Evolutionary conservation across 2,113 vertebrate species (phyloP).

Genomic region (Ivindomyrus marchei): DNA sequence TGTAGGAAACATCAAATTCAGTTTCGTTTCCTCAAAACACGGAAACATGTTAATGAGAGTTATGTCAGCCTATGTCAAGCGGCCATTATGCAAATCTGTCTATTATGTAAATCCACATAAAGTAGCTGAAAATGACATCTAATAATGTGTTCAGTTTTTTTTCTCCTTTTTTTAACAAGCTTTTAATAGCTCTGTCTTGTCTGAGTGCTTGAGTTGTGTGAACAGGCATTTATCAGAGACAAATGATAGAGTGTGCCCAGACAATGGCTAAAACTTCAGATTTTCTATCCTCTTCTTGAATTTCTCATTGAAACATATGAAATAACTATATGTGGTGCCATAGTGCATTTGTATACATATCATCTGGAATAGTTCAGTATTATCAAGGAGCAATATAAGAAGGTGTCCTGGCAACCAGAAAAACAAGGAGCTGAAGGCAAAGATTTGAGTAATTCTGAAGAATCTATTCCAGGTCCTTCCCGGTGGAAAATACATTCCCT

Average conservation of each 20-base stretch:
- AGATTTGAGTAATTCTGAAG: not conserved
- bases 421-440: not conserved
- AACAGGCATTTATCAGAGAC: constrained; percentile 2
- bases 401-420: not conserved
- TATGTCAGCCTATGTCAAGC: constrained; percentile 42
- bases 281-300: not conserved
- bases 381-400: not conserved
- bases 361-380: not conserved
- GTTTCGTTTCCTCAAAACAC: constrained; percentile 24
- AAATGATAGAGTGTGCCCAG: not conserved
- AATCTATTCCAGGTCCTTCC: not conserved
- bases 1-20: constrained; percentile 30
- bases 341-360: not conserved
- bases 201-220: not conserved
- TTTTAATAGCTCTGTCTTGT: not conserved
- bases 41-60: constrained; percentile 43
- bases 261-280: not conserved
- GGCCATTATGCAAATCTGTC: constrained; percentile 48
- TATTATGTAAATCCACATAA: constrained; percentile 33
- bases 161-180: not conserved
- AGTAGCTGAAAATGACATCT: constrained; percentile 10
- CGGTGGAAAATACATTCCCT: not conserved
- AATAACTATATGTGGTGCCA: not conserved
- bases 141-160: not conserved
- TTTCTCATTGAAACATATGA: not conserved